Evolutionary conservation across 2,113 vertebrate species (phyloP).

Genomic region (Galeopterus variegatus): DNA sequence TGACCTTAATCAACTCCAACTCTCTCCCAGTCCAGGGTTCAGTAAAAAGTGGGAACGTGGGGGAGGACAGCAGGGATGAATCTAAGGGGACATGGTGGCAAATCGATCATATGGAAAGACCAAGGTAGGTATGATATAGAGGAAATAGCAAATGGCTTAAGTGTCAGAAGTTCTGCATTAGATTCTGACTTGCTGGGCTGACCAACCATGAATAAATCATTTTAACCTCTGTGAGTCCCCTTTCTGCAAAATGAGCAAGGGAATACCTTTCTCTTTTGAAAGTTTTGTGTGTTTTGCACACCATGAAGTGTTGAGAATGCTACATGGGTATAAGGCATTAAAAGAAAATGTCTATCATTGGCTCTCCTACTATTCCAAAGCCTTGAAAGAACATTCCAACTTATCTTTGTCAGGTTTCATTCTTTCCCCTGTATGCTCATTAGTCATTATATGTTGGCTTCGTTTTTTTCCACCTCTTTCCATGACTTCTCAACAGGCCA

Average conservation of each 20-base stretch:
- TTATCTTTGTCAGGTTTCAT: neutral
- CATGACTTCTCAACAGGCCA: neutral
- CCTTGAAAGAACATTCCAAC: neutral
- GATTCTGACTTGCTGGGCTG: neutral
- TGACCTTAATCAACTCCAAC: neutral
- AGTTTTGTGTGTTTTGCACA: neutral
- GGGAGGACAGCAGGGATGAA: neutral
- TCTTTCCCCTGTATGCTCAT: neutral
- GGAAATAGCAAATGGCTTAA: neutral
- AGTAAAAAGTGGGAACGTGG: neutral
- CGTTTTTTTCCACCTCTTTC: neutral
- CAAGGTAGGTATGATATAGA: neutral
- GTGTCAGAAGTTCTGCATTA: neutral
- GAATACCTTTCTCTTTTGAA: neutral
- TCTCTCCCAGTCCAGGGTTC: neutral
- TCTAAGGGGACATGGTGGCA: neutral
- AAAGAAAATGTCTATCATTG: neutral
- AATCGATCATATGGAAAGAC: neutral
- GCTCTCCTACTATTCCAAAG: neutral
- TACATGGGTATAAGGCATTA: neutral
- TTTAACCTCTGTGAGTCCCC: neutral
- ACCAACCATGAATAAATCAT: neutral
- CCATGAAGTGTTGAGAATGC: neutral
- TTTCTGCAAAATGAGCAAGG: neutral
- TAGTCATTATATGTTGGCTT: neutral